Percentiles rank a stretch among this genome's conserved stretches.
phyloP scores from a whole-genome alignment of 1,140 invertebrate species.

The Drosophila melanica region DNA sequence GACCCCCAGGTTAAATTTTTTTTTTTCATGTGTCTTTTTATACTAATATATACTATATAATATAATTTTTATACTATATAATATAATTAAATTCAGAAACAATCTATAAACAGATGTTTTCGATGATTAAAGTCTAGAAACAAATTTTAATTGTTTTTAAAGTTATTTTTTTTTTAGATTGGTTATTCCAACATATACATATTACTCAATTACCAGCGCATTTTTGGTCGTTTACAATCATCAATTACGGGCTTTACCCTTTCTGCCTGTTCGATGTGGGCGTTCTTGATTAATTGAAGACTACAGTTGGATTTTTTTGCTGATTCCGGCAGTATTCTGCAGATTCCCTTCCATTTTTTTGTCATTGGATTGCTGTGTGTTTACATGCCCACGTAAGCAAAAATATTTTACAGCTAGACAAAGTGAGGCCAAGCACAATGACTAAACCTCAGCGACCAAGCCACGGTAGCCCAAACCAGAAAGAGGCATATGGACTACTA shows the following conservation, averaged over 20 bases:
- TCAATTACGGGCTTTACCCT: conserved; percentile 30
- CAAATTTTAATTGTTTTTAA: no score
- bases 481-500: background rate
- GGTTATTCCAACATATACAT: no score
- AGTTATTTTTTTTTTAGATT: no score
- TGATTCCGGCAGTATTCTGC: conserved; percentile 59
- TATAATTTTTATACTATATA: no score
- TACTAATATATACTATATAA: no score
- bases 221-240: conserved; percentile 25
- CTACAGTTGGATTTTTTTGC: conserved; percentile 67
- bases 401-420: conserved; percentile 52
- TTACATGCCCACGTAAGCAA: conserved; percentile 53
- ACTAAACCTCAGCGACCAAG: conserved; percentile 9
- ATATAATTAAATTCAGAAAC: no score
- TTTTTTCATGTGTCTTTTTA: no score
- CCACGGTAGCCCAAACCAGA: background rate
- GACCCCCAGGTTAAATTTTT: no score
- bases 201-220: conserved; percentile 19
- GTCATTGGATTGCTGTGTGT: conserved; percentile 25
- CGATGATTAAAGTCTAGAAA: no score
- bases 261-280: conserved; percentile 42
- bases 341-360: conserved; percentile 25
- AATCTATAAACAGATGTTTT: no score
- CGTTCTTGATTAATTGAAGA: conserved; percentile 75
- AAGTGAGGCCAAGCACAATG: conserved; percentile 22